Evolutionary conservation across 2,888 invertebrate species (phyloP), one percentile per base, ranked within the genome.

Genomic region (Mesoligia furuncula): DNA sequence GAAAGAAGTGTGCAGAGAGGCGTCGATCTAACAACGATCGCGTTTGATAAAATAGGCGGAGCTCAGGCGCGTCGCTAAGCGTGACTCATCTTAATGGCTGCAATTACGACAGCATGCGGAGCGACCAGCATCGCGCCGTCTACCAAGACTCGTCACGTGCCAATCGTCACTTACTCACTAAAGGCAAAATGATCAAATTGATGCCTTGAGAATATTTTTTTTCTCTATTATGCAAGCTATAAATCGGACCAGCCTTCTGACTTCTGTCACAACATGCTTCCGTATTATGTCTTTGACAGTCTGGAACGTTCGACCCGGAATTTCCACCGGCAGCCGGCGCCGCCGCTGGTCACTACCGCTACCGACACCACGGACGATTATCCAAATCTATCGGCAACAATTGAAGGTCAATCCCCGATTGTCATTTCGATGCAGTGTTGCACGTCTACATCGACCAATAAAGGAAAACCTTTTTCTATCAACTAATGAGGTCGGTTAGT

Each of bases 21-120:
- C 87, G 89, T 90, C 80, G 67, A 87, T 88, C 86, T 88, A 90
- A 90, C 90, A 90, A 90, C 90, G 93, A 95, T 95, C 89, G 93
- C 91, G 87, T 93, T 93, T 94, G 94, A 94, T 95, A 94, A 93
- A 91, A 87, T 92, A 92, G 94, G 93, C 94, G 93, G 93, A 91
- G 93, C 92, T 91, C 90, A 83, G 92, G 91, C 94, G 93, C 93
- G 93, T 95, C 95, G 94, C 92, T 94, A 93, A 96, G 95, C 95
- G 94, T 96, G 96, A 96, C 95, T 96, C 96, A 96, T 96, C 94
- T 96, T 96, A 96, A 96, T 95, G 90, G 94, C 91, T 90, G 95
- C 94, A 96, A 95, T 96, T 95, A 96, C 93, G 91, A 92, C 91
- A 91, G 91, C 90, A 91, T 92, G 91, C 91, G 92, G 91, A 90